Evolutionary conservation across 2,113 vertebrate genomes (phyloP).

Genomic region (mouse (Mus musculus)): GRCm39 chr1:13813501-13814000

Average conservation of each 20-base stretch:
- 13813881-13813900: neutral
- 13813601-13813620: neutral
- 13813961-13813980: neutral
- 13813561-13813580: neutral
- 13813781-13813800: neutral
- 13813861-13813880: constrained; percentile 30
- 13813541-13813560: too few relatives aligned
- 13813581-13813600: neutral
- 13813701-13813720: neutral
- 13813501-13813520: too few relatives aligned
- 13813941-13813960: neutral
- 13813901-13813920: neutral
- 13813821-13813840: neutral
- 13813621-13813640: neutral
- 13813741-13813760: neutral
- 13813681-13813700: neutral
- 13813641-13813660: neutral
- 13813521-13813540: too few relatives aligned
- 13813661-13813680: neutral
- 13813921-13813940: neutral
- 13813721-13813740: neutral
- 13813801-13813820: neutral
- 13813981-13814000: neutral
- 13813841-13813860: neutral
- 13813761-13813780: neutral